Base-by-base conservation (phyloP, 2,113 vertebrate species). In the Nothobranchius furzeri region DNA sequence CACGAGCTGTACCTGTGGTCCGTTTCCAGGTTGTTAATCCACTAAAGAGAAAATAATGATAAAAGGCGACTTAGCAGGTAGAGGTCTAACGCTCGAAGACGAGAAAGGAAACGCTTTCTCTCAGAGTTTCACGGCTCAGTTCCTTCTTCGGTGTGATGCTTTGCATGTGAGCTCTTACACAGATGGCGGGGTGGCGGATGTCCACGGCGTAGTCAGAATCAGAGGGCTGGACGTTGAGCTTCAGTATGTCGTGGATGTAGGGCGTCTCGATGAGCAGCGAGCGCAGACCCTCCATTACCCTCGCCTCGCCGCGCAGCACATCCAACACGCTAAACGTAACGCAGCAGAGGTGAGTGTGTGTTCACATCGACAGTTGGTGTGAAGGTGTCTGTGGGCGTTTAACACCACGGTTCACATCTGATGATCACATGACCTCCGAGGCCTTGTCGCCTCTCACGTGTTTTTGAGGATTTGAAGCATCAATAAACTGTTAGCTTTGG, bases 11-110 rank as follows among this genome's bases (percentile, higher is more conserved):
- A 99, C 25, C 90, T 91, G 83, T 94, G 93, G 25, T 99, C 96
- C 0, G 93, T 88, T 83, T 99, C 98, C 49, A 99, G 84, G 63
- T 99, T 98, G 88, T 99, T 99, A 79, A 99, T 94, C 98, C 98
- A 99, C 98, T 99, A 54, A n/a, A 73, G 48, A 30, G 51, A 7
- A 8, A 58, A 11, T 50, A 70, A 54, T 12, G 63, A 12, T 51
- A 25, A 9, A 36, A 53, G 13, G 13, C 52, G 35, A 40, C 42
- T 25, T 7, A 25, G 24, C 42, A 67, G 24, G 60, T 20, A 52
- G 20, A 20, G 4, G 4, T 37, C 4, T 4, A 9, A 40, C 4
- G 37, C 37, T 5, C 1, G 9, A 40, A 40, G 9, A 40, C 0
- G 7, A 40, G 37, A 40, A 40, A 40, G 30, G 4, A 9, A 40